Evolutionary conservation across 2,888 invertebrate species (phyloP).

Genomic region (Cremastinae sp.): DNA sequence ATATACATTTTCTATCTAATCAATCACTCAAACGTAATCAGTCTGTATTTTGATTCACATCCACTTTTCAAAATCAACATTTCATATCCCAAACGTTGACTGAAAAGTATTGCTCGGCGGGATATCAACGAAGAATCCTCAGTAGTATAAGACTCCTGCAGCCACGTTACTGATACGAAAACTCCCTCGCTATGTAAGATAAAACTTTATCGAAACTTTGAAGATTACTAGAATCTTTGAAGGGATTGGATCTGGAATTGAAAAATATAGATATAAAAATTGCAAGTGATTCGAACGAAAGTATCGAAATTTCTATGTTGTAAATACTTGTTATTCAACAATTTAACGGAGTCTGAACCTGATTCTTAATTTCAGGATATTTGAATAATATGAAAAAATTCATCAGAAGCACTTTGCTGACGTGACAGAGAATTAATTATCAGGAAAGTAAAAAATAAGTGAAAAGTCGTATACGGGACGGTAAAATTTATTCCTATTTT

Average conservation of each 20-base stretch:
- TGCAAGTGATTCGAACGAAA: background rate
- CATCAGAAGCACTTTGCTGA: background rate
- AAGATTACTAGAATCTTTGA: background rate
- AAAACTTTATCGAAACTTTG: slow-evolving; percentile 21
- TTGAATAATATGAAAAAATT: background rate
- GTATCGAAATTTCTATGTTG: no score
- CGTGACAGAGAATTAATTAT: slow-evolving; percentile 21
- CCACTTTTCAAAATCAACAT: no score
- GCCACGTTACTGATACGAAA: background rate
- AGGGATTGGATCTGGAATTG: background rate
- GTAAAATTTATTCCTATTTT: slow-evolving; percentile 12
- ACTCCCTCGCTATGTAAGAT: slow-evolving; percentile 5
- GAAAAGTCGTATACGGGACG: background rate
- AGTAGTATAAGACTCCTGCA: background rate
- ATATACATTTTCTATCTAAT: no score
- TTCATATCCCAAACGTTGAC: background rate
- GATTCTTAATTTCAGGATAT: background rate
- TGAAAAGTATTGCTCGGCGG: background rate
- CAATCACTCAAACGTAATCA: no score
- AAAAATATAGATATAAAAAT: background rate
- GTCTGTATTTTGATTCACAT: no score
- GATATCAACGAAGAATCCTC: slow-evolving; percentile 8
- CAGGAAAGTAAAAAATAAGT: background rate
- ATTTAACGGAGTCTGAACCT: background rate
- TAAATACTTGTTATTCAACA: no score